Evolutionary conservation across 2,113 vertebrate genomes (phyloP), one percentile per base, ranked within the genome.

Genomic region (Anarrhichthys ocellatus): DNA sequence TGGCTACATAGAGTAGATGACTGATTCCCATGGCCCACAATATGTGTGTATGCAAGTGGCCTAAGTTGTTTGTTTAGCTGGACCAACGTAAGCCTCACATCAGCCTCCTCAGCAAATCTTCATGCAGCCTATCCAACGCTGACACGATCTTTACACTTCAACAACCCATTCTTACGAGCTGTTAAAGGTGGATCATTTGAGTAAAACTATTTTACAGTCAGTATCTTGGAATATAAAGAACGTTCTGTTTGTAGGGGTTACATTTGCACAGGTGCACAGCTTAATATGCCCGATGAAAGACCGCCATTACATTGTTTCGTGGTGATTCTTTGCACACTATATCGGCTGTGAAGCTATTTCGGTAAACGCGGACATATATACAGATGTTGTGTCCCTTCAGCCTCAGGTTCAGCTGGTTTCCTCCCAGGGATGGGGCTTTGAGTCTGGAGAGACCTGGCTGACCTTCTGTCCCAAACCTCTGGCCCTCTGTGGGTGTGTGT

Each of bases 61-160:
- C 38, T 66, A 18, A 72, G 22, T n/a, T 83, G 82, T 89, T 92
- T 84, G 78, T 85, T 83, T 85, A 88, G 82, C 88, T 86, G 82
- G 69, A 68, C 44, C 15, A 13, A 52, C 80, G 85, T 65, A 8
- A 63, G 61, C 48, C 34, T 80, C 52, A 66, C 71, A 79, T 87
- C 34, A 44, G 81, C 42, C 29, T 78, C 27, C 70, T 62, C 62
- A 69, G 50, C 48, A 73, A 72, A 85, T 84, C 73, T 67, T 24
- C 52, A 76, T n/a, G 42, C 62, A 82, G 61, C 54, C 24, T 38
- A 73, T 65, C 58, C 78, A 82, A 78, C 75, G 40, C 71, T 61
- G 48, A 80, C 76, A 78, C 3, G 18, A 34, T 11, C 40, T 78
- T 63, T 75, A 18, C 48, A 66, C 69, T 48, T 22, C 29, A 42